A percentile compares a stretch with the other conserved stretches of the same genome.
These are phyloP conservation scores for Diabrotica balteata DNA, from an alignment of 2,888 invertebrate genomes.

Conservation along the genomic window DNA sequence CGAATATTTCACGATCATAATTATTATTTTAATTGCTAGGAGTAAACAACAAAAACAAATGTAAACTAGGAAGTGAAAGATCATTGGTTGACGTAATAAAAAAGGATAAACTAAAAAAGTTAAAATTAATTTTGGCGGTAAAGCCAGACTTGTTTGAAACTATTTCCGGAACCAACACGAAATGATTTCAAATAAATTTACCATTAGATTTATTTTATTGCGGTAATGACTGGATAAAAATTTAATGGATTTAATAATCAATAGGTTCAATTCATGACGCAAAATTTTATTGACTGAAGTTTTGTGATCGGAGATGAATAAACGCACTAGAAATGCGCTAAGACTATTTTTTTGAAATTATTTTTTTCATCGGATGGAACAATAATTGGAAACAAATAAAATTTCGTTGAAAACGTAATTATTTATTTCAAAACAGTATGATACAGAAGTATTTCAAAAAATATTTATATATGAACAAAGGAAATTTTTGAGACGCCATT, in stretches of 20 bases:
- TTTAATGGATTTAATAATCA: conserved; percentile 36
- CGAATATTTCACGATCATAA: conserved; percentile 5
- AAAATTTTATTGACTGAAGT: conserved; percentile 43
- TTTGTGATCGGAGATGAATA: conserved; percentile 9
- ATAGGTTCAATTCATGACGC: conserved; percentile 45
- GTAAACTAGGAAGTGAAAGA: conserved; percentile 12
- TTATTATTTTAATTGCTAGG: conserved; percentile 11
- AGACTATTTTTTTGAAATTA: neutral
- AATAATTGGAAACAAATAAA: neutral
- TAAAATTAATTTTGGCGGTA: conserved; percentile 12
- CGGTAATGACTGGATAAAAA: conserved; percentile 12
- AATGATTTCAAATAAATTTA: neutral
- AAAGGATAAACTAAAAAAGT: conserved; percentile 4
- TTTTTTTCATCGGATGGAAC: neutral
- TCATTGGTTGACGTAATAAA: conserved; percentile 25
- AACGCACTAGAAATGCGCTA: conserved; percentile 6
- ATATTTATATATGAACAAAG: conserved; percentile 36
- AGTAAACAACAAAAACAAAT: conserved; percentile 19
- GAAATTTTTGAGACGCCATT: conserved; percentile 57
- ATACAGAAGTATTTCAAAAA: conserved; percentile 13
- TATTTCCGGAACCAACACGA: neutral
- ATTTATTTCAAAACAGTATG: neutral
- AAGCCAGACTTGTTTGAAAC: neutral
- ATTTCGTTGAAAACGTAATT: neutral
- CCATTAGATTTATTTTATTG: no score